These are phyloP conservation scores for Sinopyrophorus schimmeli DNA, from an alignment of 2,888 invertebrate genomes.

Conservation along the genomic window DNA sequence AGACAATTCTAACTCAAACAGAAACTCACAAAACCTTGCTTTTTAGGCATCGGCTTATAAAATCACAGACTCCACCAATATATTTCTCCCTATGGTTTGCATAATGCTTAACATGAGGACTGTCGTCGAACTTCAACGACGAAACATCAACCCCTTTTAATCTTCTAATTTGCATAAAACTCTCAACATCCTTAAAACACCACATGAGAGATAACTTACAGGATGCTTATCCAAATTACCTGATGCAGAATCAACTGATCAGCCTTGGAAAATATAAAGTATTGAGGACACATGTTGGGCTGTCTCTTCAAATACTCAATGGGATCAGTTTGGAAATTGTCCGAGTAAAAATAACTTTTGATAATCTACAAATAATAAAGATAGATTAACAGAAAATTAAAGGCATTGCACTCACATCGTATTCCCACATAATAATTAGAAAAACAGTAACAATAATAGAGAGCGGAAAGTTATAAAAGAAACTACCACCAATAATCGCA, in stretches of 20 bases:
- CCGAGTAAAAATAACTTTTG: constrained; percentile 46
- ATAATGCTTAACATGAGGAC: constrained; percentile 76
- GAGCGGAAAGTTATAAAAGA: constrained; percentile 60
- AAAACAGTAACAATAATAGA: constrained; percentile 61
- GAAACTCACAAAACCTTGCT: too few relatives aligned
- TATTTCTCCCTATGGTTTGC: constrained; percentile 65
- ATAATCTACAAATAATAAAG: constrained; percentile 41
- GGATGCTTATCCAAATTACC: constrained; percentile 45
- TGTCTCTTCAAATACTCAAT: constrained; percentile 63
- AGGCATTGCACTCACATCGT: constrained; percentile 57
- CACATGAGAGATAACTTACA: background rate
- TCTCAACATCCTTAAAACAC: constrained; percentile 65
- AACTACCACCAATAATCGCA: constrained; percentile 64
- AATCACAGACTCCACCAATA: constrained; percentile 62
- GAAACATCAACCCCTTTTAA: constrained; percentile 64
- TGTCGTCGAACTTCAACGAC: constrained; percentile 67
- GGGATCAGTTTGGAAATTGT: constrained; percentile 53
- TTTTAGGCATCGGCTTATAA: constrained; percentile 63
- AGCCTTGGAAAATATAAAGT: constrained; percentile 73
- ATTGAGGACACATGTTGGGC: constrained; percentile 65
- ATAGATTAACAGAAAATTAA: constrained; percentile 1
- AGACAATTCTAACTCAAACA: too few relatives aligned
- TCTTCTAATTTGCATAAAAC: constrained; percentile 63
- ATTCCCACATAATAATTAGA: constrained; percentile 63
- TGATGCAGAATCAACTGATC: constrained; percentile 68